Evolutionary conservation across 1,140 invertebrate species (phyloP).

Genomic region (Cotesia chilonis): DNA sequence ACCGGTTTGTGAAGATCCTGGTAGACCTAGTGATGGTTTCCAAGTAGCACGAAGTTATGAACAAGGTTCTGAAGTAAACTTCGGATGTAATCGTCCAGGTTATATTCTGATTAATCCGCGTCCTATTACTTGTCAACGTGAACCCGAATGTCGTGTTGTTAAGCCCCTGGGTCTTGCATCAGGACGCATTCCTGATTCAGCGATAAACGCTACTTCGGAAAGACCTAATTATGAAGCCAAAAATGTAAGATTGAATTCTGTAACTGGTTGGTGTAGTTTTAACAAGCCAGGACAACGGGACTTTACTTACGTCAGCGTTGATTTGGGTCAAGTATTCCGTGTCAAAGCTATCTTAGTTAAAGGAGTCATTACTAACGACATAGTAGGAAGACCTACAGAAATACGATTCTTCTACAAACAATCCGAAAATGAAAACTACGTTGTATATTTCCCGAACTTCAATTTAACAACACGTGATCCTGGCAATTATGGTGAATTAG

Average conservation of each 20-base stretch:
- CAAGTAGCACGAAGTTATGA: conserved; percentile 93
- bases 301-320: conserved; percentile 94
- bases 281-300: conserved; percentile 78
- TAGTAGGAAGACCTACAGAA: conserved; percentile 92
- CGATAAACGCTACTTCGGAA: conserved; percentile 96
- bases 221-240: conserved; percentile 90
- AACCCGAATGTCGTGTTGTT: conserved; percentile 93
- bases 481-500: conserved; percentile 93
- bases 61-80: conserved; percentile 89
- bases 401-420: conserved; percentile 97
- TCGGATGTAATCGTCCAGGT: conserved; percentile 88
- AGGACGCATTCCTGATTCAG: conserved; percentile 90
- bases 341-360: conserved; percentile 93
- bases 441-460: conserved; percentile 96
- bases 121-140: conserved; percentile 89
- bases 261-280: conserved; percentile 91
- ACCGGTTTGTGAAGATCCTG: conserved; percentile 94
- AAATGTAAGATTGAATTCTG: conserved; percentile 90
- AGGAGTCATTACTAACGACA: conserved; percentile 93
- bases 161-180: conserved; percentile 90
- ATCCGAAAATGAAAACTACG: conserved; percentile 91
- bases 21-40: conserved; percentile 88
- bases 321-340: conserved; percentile 88
- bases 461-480: conserved; percentile 92
- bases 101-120: conserved; percentile 91